Percentiles rank a stretch among this genome's conserved stretches.
These are phyloP conservation scores for Cybosia mesomella DNA, from an alignment of 2,888 invertebrate genomes.

Conservation along the genomic window DNA sequence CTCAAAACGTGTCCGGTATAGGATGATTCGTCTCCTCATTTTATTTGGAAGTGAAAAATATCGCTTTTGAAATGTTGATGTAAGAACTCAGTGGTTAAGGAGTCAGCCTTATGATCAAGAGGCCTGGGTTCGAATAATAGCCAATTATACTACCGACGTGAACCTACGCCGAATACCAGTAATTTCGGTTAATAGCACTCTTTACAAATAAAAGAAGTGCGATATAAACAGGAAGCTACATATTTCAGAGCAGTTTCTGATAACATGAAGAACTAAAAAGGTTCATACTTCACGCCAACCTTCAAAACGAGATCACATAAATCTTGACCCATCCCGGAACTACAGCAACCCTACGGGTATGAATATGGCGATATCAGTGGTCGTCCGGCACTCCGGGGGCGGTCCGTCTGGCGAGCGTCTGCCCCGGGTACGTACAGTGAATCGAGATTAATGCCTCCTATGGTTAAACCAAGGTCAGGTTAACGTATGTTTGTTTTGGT, in stretches of 20 bases:
- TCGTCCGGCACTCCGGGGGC: slow-evolving; percentile 46
- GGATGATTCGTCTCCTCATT: too few relatives aligned
- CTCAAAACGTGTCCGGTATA: too few relatives aligned
- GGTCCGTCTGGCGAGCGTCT: slow-evolving; percentile 55
- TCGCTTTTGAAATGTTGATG: too few relatives aligned
- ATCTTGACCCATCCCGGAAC: slow-evolving; percentile 15
- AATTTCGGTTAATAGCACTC: too few relatives aligned
- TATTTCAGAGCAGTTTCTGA: not conserved
- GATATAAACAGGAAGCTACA: too few relatives aligned
- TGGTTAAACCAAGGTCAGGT: slow-evolving; percentile 52
- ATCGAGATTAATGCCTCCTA: slow-evolving; percentile 57
- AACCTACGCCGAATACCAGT: too few relatives aligned
- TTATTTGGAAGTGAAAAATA: too few relatives aligned
- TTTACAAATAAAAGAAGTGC: too few relatives aligned
- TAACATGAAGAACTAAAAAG: not conserved
- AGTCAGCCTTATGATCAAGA: not conserved
- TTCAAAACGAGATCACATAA: slow-evolving; percentile 2
- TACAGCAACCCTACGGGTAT: slow-evolving; percentile 36
- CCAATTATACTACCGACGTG: too few relatives aligned
- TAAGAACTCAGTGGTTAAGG: too few relatives aligned
- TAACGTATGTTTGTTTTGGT: slow-evolving; percentile 53
- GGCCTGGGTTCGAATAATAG: too few relatives aligned
- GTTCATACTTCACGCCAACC: not conserved
- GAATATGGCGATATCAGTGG: slow-evolving; percentile 56
- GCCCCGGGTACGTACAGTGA: slow-evolving; percentile 34